These are phyloP conservation scores for Orthosia gothica DNA, from an alignment of 2,888 invertebrate genomes.

Conservation along the genomic window DNA sequence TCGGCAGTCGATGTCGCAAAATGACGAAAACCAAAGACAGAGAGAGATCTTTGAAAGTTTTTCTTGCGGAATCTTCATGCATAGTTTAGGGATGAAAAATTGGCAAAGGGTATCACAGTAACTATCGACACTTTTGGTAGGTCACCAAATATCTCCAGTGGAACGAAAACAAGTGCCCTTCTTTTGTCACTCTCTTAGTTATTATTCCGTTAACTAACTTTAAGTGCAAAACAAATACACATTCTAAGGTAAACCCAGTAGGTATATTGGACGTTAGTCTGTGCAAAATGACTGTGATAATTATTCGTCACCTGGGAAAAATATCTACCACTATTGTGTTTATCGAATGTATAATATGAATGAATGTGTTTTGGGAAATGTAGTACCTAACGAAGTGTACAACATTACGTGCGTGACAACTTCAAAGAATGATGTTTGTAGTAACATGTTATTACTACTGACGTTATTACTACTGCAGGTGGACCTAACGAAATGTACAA, in stretches of 20 bases:
- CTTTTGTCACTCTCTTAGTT: not conserved
- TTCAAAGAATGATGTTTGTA: conserved; percentile 50
- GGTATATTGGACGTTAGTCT: not conserved
- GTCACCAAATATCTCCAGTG: not conserved
- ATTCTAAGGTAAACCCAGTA: too few relatives aligned
- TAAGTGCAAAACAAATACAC: not conserved
- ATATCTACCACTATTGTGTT: not conserved
- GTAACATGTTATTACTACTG: conserved; percentile 19
- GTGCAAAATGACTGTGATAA: not conserved
- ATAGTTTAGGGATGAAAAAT: too few relatives aligned
- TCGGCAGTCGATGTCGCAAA: too few relatives aligned
- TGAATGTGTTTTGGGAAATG: conserved; percentile 15
- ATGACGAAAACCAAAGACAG: too few relatives aligned
- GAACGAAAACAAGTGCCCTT: not conserved
- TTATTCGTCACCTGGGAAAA: not conserved
- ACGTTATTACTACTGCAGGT: conserved; percentile 17
- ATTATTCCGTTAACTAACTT: not conserved
- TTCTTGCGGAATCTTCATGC: too few relatives aligned
- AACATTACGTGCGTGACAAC: conserved; percentile 21
- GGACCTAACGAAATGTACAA: conserved; percentile 10
- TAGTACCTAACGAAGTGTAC: conserved; percentile 10
- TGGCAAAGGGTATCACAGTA: too few relatives aligned
- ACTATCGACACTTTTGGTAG: not conserved
- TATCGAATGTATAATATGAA: conserved; percentile 2
- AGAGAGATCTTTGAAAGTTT: too few relatives aligned